A percentile compares a stretch with the other conserved stretches of the same genome.
Conservation (phyloP, 2,888 invertebrate genomes). For the Nasonia oneida region DNA sequence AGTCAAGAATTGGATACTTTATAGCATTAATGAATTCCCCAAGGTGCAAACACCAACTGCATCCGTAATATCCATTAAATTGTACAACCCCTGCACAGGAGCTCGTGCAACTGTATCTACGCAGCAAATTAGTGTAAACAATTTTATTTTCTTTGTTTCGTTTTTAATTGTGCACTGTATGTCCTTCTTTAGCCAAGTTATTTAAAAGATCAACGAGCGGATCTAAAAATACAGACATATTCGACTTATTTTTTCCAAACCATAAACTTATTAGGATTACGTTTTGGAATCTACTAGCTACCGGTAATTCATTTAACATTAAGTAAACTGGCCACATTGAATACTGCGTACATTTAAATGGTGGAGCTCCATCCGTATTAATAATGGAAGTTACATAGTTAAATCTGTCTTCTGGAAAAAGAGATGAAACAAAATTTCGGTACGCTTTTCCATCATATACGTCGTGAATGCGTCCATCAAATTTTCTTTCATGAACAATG, state of each 20-base stretch:
- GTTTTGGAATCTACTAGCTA: conserved; percentile 25
- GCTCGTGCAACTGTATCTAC: conserved; percentile 21
- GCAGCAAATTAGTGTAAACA: conserved; percentile 9
- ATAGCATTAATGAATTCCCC: conserved; percentile 1
- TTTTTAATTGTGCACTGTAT: conserved; percentile 7
- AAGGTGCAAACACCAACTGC: conserved; percentile 33
- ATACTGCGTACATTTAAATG: conserved; percentile 37
- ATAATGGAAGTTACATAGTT: conserved; percentile 24
- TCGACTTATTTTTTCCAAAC: conserved; percentile 28
- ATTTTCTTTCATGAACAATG: not conserved
- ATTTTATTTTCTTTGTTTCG: not conserved
- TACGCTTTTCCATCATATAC: conserved; percentile 41
- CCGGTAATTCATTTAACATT: conserved; percentile 38
- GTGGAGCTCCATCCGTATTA: conserved; percentile 43
- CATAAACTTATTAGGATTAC: conserved; percentile 18
- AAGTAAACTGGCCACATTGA: conserved; percentile 48
- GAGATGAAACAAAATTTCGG: conserved; percentile 7
- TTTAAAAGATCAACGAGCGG: conserved; percentile 20
- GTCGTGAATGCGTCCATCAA: not conserved
- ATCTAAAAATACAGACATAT: conserved; percentile 33
- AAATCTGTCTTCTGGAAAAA: not conserved
- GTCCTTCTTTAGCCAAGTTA: not conserved
- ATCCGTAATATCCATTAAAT: not conserved
- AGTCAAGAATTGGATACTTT: not conserved
- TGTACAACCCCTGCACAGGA: conserved; percentile 12